Conservation (phyloP, 1,140 invertebrate species). For the Batillaria attramentaria region DNA sequence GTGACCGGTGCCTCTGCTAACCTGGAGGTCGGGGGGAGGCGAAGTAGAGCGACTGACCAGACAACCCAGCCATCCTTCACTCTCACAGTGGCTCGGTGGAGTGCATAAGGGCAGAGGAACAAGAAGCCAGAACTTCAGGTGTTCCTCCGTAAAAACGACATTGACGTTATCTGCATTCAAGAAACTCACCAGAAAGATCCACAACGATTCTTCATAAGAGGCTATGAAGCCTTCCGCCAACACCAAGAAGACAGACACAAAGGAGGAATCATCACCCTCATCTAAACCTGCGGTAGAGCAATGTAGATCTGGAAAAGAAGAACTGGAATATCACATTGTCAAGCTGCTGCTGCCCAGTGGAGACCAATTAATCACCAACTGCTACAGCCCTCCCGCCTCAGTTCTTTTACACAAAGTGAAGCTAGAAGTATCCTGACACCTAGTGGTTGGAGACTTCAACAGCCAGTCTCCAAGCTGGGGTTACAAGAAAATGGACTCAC, state of each 20-base stretch:
- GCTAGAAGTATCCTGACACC: conserved; percentile 5
- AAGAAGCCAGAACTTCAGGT: conserved; percentile 31
- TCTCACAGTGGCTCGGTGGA: conserved; percentile 31
- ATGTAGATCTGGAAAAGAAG: conserved; percentile 14
- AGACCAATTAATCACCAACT: conserved; percentile 25
- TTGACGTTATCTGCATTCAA: conserved; percentile 33
- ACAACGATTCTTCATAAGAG: conserved; percentile 30
- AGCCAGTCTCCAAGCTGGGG: conserved; percentile 51
- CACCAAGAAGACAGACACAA: conserved; percentile 29
- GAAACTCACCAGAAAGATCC: conserved; percentile 33
- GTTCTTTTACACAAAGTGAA: conserved; percentile 1
- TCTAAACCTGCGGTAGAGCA: conserved; percentile 18
- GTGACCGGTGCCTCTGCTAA: conserved; percentile 4
- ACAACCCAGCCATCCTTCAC: conserved; percentile 15
- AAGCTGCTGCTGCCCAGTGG: background rate
- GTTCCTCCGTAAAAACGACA: conserved; percentile 34
- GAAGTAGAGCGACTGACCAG: conserved; percentile 15
- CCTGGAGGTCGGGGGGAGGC: background rate
- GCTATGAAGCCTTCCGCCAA: conserved; percentile 30
- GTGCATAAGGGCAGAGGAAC: conserved; percentile 38
- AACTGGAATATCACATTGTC: conserved; percentile 22
- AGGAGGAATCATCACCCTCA: conserved; percentile 35
- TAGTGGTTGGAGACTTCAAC: conserved; percentile 44
- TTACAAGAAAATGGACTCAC: conserved; percentile 35
- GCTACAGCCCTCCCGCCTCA: conserved; percentile 28